Conservation (phyloP, 2,113 vertebrate species). For the Procavia capensis region DNA sequence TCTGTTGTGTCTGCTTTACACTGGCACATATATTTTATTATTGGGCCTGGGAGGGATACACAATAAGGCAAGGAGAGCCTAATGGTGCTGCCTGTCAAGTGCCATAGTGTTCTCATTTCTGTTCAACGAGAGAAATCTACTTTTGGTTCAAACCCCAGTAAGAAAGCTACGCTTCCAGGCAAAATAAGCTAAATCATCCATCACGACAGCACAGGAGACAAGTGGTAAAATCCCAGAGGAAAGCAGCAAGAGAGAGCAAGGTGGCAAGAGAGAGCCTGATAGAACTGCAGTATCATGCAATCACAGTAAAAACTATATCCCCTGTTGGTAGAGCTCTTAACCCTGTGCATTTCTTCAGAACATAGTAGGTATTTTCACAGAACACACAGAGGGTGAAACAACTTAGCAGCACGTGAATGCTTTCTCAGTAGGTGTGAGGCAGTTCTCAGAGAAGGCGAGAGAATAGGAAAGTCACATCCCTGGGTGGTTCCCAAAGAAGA, state of each 20-base stretch:
- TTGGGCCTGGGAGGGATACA: not conserved
- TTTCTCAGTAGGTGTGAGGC: not conserved
- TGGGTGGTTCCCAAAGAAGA: not conserved
- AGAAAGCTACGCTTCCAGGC: slow-evolving; percentile 15
- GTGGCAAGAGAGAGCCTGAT: not conserved
- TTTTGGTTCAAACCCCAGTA: slow-evolving; percentile 44
- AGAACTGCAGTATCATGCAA: not conserved
- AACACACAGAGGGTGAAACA: not conserved
- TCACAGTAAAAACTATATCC: not conserved
- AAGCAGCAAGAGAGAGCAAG: not conserved
- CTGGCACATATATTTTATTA: not conserved
- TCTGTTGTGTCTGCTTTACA: not conserved
- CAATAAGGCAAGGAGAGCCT: not conserved
- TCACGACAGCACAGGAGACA: not conserved
- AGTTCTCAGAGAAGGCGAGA: not conserved
- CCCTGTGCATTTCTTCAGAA: not conserved
- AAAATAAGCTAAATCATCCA: slow-evolving; percentile 32
- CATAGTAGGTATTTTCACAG: not conserved
- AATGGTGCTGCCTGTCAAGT: not conserved
- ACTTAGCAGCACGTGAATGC: not conserved
- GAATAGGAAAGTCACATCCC: not conserved
- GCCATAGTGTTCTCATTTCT: not conserved
- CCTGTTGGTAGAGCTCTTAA: not conserved
- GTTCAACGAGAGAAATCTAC: slow-evolving; percentile 7
- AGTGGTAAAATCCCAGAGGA: not conserved